Base-by-base conservation (phyloP, 2,888 invertebrate genomes). In the Anoplius nigerrimus region DNA sequence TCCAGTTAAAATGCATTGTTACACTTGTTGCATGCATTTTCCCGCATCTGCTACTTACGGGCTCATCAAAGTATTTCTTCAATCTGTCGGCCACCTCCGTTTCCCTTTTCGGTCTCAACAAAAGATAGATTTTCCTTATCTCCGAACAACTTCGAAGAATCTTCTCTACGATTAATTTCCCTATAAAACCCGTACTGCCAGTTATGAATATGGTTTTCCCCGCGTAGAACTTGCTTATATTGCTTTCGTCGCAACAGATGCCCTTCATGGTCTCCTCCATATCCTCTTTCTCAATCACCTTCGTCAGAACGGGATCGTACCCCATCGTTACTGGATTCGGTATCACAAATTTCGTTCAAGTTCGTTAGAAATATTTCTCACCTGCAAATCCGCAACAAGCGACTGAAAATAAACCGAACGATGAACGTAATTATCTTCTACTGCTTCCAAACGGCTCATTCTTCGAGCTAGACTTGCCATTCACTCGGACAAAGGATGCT, bases 121-220 rank as follows among this genome's bases (percentile, higher is more conserved):
- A 52, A 2, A 83, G 20, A 52, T 80, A 85, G 11, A 85, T 69
- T 45, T 69, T 80, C 15, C 78, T 75, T 0, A 84, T 54, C 5
- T 76, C 81, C 2, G 71, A 57, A 56, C 83, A 84, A 3, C 72
- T 63, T 4, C 82, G 67, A 6, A 85, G 58, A 0, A 85, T 34
- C 63, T 85, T 86, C 65, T 86, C 85, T 15, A 84, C 65, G 6
- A 84, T 54, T 34, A 66, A 48, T 72, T 75, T 83, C 0, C 84
- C 85, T 3, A 84, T 48, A 62, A 78, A 81, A 43, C 81, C 82
- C 4, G 83, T 84, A 8, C 74, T 79, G 3, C 82, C 84, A 4
- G 82, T 81, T 6, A 83, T 27, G 6, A 85, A 71, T n/a, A 86
- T 34, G 0, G 79, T 77, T 71, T 86, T 80, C 1, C 78, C 82